Base-by-base conservation (phyloP, 2,797 vertebrate species). In the Gymnoscopelus braueri region DNA sequence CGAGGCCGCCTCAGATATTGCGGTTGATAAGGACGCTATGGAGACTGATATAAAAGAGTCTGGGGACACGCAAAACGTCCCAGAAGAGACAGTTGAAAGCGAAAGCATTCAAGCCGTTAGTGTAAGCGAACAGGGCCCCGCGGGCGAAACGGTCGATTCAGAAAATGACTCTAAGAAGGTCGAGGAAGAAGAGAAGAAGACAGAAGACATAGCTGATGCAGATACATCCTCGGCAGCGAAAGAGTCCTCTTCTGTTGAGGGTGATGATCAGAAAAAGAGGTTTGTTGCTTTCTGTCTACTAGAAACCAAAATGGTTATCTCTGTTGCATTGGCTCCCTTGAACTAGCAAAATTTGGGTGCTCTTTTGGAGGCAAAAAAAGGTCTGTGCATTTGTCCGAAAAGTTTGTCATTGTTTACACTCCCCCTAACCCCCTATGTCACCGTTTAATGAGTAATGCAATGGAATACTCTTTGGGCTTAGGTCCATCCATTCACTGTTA, bases 231-330 rank as follows among this genome's bases (percentile, higher is more conserved):
- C 96, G 81, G 93, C 97, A 91, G 93, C 95, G 95, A 99, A 95
- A 98, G 96, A 95, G 96, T 96, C 96, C 95, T 98, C 96, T 93
- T 82, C 96, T 95, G 96, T 96, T 95, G 96, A 98, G 97, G 96
- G 96, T 90, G 96, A 92, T 97, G 97, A 98, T 98, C 97, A 97
- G 96, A 98, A 95, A 94, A 97, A 95, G 96, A 99, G 97, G 97
- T 97, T 98, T 96, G 97, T 99, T 96, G 91, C 95, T 96, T 98
- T 97, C 95, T 98, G 96, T 96, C 95, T 98, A 96, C 89, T 98
- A 97, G 96, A 96, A 92, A 90, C 89, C 89, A 91, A 95, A 97
- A 95, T 96, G 94, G 95, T 94, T 97, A 93, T 97, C 95, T 97
- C 95, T 96, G 94, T 94, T 94, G 94, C 94, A 92, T 96, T 94